phyloP scores from a whole-genome alignment of 2,888 invertebrate species.

The Muscina levida region DNA sequence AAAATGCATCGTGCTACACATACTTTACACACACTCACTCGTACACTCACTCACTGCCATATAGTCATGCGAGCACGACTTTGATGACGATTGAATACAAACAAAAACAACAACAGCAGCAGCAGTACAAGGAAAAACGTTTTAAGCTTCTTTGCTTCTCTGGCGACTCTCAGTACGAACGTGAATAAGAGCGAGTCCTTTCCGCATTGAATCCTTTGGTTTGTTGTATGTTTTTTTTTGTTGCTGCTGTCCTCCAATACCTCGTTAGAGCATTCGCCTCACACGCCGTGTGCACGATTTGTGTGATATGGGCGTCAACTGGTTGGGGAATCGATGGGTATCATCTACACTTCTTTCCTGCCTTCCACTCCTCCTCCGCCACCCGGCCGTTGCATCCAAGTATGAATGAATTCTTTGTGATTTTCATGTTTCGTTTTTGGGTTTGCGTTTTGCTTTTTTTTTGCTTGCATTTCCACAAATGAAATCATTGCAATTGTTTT shows the following conservation, averaged over 20 bases:
- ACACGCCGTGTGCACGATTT: background rate
- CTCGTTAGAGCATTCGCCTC: slow-evolving; percentile 10
- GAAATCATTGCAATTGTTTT: slow-evolving; percentile 64
- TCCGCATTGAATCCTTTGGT: slow-evolving; percentile 6
- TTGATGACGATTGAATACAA: slow-evolving; percentile 25
- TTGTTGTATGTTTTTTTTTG: no score
- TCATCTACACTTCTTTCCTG: background rate
- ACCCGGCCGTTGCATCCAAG: background rate
- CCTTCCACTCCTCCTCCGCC: background rate
- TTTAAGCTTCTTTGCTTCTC: slow-evolving; percentile 31
- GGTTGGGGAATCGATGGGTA: background rate
- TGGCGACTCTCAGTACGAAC: background rate
- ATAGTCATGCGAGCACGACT: no score
- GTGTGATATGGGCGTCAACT: background rate
- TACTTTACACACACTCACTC: no score
- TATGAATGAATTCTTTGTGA: background rate
- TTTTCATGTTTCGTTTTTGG: slow-evolving; percentile 37
- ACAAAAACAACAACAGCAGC: background rate
- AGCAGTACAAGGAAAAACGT: slow-evolving; percentile 1
- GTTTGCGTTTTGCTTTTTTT: no score
- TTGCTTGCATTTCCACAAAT: slow-evolving; percentile 43
- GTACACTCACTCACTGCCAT: no score
- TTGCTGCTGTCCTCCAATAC: background rate
- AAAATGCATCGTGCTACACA: slow-evolving; percentile 4
- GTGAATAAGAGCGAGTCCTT: background rate